phyloP scores from a whole-genome alignment of 2,113 vertebrate genomes.

The Chrysochloris asiatica region DNA sequence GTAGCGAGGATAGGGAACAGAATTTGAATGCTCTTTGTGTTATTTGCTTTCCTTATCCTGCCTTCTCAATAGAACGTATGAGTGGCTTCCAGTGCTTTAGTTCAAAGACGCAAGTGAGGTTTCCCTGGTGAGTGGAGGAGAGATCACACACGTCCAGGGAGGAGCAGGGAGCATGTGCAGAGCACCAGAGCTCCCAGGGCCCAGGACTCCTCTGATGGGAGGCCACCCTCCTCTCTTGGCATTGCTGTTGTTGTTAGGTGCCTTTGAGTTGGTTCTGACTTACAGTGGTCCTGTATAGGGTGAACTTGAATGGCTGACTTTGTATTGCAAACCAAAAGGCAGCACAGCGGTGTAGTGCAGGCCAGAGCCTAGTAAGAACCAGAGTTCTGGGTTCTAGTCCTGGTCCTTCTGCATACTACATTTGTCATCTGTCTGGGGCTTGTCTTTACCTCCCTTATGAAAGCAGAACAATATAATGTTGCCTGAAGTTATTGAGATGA shows the following conservation, averaged over 20 bases:
- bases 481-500: too few relatives aligned
- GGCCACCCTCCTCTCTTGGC: accelerated
- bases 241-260: too few relatives aligned
- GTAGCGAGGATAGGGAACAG: too few relatives aligned
- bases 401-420: not conserved
- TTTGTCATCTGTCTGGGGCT: not conserved
- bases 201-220: not conserved
- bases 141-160: not conserved
- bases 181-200: not conserved
- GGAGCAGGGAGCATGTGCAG: not conserved
- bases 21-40: too few relatives aligned
- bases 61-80: not conserved
- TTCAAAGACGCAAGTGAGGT: not conserved
- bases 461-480: not conserved
- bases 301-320: too few relatives aligned
- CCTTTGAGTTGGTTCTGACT: too few relatives aligned
- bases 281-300: too few relatives aligned
- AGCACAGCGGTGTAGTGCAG: not conserved
- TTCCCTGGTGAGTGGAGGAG: not conserved
- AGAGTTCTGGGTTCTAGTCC: not conserved
- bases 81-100: not conserved
- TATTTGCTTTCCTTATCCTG: too few relatives aligned
- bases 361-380: not conserved
- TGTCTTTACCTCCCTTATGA: not conserved
- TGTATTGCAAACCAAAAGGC: too few relatives aligned